These are phyloP conservation scores for Ormyrus pomaceus DNA, from an alignment of 2,888 invertebrate species.

Conservation along the genomic window DNA sequence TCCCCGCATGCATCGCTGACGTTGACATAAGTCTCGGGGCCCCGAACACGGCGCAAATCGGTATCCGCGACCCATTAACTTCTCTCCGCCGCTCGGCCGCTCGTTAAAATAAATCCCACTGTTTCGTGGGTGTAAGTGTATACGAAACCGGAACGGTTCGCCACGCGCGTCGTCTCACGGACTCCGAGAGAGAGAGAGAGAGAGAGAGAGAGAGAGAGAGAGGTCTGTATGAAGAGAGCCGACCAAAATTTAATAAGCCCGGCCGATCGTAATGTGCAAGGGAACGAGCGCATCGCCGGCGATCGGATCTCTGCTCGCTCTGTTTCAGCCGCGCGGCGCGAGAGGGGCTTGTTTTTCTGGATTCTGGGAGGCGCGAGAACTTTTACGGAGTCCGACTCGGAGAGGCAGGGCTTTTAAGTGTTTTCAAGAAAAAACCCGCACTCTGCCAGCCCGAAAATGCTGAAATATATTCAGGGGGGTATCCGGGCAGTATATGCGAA, in stretches of 20 bases:
- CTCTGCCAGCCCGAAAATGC: no score
- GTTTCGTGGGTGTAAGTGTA: constrained; percentile 65
- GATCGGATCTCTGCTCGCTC: background rate
- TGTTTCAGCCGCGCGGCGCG: background rate
- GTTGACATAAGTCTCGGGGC: constrained; percentile 51
- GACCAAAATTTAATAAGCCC: constrained; percentile 46
- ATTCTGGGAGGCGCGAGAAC: background rate
- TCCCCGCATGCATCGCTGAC: constrained; percentile 40
- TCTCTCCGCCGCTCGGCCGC: constrained; percentile 59
- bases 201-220: no score
- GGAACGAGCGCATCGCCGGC: background rate
- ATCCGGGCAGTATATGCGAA: no score
- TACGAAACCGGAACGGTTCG: constrained; percentile 55
- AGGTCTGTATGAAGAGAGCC: background rate
- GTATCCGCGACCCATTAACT: constrained; percentile 65
- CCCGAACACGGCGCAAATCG: constrained; percentile 41
- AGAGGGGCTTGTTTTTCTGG: background rate
- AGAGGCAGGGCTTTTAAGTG: no score
- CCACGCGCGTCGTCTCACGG: no score
- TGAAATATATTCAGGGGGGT: no score
- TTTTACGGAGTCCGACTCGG: no score
- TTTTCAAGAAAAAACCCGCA: no score
- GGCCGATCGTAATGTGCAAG: constrained; percentile 30
- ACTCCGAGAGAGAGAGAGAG: no score
- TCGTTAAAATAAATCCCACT: constrained; percentile 67